phyloP scores from a whole-genome alignment of 2,888 invertebrate species.

The Aproaerema taeniolella region DNA sequence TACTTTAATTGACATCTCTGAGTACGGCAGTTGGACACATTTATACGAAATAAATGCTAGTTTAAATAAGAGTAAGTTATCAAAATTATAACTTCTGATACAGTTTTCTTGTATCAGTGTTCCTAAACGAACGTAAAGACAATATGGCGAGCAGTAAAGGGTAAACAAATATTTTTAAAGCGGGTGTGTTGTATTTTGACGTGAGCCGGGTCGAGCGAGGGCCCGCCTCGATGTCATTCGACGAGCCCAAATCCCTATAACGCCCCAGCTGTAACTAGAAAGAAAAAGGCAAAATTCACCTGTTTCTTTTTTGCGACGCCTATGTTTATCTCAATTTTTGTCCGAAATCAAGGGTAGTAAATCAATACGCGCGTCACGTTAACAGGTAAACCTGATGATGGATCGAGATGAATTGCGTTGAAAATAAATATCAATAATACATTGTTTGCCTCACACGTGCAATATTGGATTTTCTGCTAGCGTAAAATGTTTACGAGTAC shows the following conservation, averaged over 20 bases:
- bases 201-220: conserved; percentile 22
- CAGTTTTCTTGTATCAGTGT: no score
- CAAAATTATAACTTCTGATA: no score
- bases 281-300: conserved; percentile 32
- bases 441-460: no score
- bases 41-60: no score
- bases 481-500: no score
- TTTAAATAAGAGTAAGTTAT: no score
- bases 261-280: conserved; percentile 16
- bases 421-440: no score
- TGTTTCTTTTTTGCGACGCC: conserved; percentile 27
- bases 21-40: no score
- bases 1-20: no score
- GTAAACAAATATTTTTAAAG: conserved; percentile 39
- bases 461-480: no score
- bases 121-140: no score
- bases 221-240: conserved; percentile 29
- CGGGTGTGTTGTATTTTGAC: conserved; percentile 34
- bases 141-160: conserved; percentile 28
- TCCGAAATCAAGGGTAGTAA: conserved; percentile 11
- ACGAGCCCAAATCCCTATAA: conserved; percentile 15
- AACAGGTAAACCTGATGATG: conserved; percentile 8
- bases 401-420: no score
- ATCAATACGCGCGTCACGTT: conserved; percentile 10
- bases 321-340: conserved; percentile 18